Conservation (phyloP, 2,888 invertebrate genomes). For the Chymomyza caudatula region DNA sequence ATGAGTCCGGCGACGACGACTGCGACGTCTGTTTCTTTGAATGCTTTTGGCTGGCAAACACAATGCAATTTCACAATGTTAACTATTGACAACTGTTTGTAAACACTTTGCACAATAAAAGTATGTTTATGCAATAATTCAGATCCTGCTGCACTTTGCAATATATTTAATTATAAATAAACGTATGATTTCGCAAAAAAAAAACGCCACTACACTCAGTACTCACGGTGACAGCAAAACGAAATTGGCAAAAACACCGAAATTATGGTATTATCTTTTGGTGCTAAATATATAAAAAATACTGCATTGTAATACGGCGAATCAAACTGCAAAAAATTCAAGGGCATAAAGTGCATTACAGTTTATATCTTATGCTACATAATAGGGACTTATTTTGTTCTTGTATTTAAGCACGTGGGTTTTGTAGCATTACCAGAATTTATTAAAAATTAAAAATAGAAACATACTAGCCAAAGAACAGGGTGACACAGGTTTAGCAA, state of each 20-base stretch:
- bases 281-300: not conserved
- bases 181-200: not conserved
- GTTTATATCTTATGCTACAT: too few species aligned
- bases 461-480: too few species aligned
- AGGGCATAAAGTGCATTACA: not conserved
- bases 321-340: too few species aligned
- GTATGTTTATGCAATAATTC: slow-evolving; percentile 10
- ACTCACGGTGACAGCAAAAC: not conserved
- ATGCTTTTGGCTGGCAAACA: slow-evolving; percentile 7
- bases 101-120: slow-evolving; percentile 34
- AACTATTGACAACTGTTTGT: slow-evolving; percentile 12
- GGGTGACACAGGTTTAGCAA: too few species aligned
- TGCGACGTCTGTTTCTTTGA: not conserved
- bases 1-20: slow-evolving; percentile 32
- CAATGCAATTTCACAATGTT: slow-evolving; percentile 16
- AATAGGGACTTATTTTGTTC: too few species aligned
- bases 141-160: not conserved
- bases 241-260: not conserved
- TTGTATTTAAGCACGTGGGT: too few species aligned
- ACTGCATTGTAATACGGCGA: not conserved
- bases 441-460: too few species aligned
- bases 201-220: not conserved
- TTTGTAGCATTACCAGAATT: too few species aligned
- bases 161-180: not conserved
- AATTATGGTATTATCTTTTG: not conserved